Percentiles rank a stretch among this genome's conserved stretches.
These are phyloP conservation scores for Ophthalmolycus amberensis DNA, from an alignment of 2,113 vertebrate species.

Conservation along the genomic window DNA sequence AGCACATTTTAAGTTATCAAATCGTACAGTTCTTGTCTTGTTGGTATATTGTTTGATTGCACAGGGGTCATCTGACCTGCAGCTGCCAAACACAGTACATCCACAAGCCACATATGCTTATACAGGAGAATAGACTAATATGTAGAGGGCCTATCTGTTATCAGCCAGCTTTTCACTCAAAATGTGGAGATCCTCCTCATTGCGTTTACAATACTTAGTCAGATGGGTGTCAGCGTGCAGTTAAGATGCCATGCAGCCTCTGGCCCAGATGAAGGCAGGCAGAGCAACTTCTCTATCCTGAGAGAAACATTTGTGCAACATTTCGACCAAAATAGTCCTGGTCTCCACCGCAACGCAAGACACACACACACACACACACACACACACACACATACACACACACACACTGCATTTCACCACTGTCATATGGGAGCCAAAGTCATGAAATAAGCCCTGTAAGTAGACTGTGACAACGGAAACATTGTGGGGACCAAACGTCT, in stretches of 20 bases:
- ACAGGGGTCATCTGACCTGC: conserved; percentile 14
- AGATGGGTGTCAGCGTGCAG: conserved; percentile 17
- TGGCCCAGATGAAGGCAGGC: conserved; percentile 49
- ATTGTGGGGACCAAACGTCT: conserved; percentile 52
- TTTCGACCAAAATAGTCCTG: conserved; percentile 78
- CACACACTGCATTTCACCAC: conserved; percentile 49
- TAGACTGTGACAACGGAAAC: conserved; percentile 70
- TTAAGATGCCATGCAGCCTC: conserved; percentile 34
- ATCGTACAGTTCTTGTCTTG: no score
- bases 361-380: conserved; percentile 32
- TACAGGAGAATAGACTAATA: neutral
- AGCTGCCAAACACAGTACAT: conserved; percentile 10
- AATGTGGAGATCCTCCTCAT: neutral
- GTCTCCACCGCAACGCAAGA: conserved; percentile 73
- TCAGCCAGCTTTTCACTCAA: neutral
- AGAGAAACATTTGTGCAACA: conserved; percentile 81
- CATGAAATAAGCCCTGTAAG: conserved; percentile 65
- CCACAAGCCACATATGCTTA: neutral
- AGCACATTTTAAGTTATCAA: no score
- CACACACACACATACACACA: conserved; percentile 30
- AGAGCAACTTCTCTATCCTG: conserved; percentile 52
- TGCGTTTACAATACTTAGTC: conserved; percentile 31
- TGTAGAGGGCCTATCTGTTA: neutral
- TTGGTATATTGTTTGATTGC: neutral
- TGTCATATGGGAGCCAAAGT: conserved; percentile 67